Conservation (phyloP, 2,888 invertebrate species). For the Xestia c-nigrum region DNA sequence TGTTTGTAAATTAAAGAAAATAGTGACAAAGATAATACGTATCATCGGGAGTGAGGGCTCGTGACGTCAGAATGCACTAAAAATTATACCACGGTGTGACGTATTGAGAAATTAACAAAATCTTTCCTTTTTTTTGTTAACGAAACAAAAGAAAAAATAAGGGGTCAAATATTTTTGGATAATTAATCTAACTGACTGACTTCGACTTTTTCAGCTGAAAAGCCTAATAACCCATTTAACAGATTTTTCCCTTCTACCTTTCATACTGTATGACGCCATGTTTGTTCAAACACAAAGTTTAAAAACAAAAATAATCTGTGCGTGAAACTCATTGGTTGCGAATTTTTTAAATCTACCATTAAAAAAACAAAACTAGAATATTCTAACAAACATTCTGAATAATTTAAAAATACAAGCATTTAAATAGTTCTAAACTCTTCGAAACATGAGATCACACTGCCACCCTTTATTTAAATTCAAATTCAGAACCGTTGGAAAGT, state of each 20-base stretch:
- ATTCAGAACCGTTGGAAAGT: conserved; percentile 39
- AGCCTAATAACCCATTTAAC: background rate
- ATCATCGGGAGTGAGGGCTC: too few relatives aligned
- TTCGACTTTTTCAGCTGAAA: too few relatives aligned
- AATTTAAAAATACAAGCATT: conserved; percentile 5
- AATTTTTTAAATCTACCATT: background rate
- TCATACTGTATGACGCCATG: background rate
- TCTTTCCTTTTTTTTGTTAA: too few relatives aligned
- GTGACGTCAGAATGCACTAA: too few relatives aligned
- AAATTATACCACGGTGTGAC: too few relatives aligned
- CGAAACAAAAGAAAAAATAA: too few relatives aligned
- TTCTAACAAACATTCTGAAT: background rate
- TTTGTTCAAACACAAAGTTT: background rate
- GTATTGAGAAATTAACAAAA: too few relatives aligned
- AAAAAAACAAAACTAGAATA: background rate
- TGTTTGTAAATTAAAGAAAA: too few relatives aligned
- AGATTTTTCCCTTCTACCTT: background rate
- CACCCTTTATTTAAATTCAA: conserved; percentile 54
- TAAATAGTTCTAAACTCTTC: conserved; percentile 25
- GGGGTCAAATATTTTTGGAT: too few relatives aligned
- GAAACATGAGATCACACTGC: conserved; percentile 30
- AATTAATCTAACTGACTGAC: too few relatives aligned
- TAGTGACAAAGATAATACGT: too few relatives aligned
- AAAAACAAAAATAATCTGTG: too few relatives aligned
- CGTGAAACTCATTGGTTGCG: background rate